These are phyloP conservation scores for Drosophila leonis DNA, from an alignment of 2,888 invertebrate genomes.

Conservation along the genomic window DNA sequence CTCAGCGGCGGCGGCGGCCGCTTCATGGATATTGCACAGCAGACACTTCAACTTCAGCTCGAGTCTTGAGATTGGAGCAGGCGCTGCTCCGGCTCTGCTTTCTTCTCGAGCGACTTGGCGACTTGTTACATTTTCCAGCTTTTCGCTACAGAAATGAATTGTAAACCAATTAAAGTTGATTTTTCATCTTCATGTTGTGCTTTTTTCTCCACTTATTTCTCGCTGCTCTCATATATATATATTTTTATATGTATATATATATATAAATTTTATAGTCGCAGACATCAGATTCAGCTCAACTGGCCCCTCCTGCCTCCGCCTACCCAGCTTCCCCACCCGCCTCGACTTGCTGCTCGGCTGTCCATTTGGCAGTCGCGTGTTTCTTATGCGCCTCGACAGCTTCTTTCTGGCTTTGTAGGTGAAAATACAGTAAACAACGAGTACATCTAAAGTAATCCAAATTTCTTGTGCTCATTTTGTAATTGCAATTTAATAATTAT, in stretches of 20 bases:
- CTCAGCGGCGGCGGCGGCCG: slow-evolving; percentile 29
- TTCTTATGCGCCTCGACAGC: slow-evolving; percentile 38
- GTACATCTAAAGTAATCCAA: slow-evolving; percentile 35
- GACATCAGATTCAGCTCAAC: slow-evolving; percentile 15
- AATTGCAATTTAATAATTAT: slow-evolving; percentile 70
- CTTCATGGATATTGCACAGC: slow-evolving; percentile 79
- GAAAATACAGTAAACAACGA: slow-evolving; percentile 69
- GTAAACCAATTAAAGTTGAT: slow-evolving; percentile 75
- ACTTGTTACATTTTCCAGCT: slow-evolving; percentile 68
- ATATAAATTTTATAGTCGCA: slow-evolving; percentile 36
- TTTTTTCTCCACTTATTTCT: slow-evolving; percentile 19
- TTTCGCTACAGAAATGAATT: slow-evolving; percentile 77
- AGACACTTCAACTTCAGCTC: slow-evolving; percentile 26
- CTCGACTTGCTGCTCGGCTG: slow-evolving; percentile 7
- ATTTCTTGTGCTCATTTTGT: slow-evolving; percentile 50
- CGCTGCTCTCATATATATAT: slow-evolving; percentile 3
- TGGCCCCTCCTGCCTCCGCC: background rate
- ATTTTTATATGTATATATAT: slow-evolving; percentile 15
- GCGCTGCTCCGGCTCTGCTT: slow-evolving; percentile 49
- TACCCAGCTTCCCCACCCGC: background rate
- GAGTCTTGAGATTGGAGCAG: slow-evolving; percentile 24
- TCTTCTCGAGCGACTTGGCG: slow-evolving; percentile 49
- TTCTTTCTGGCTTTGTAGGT: slow-evolving; percentile 61
- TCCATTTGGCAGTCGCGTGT: slow-evolving; percentile 40
- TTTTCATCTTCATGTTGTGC: slow-evolving; percentile 56